Evolutionary conservation across 2,113 vertebrate genomes (phyloP).

Genomic region (Murina feae): DNA sequence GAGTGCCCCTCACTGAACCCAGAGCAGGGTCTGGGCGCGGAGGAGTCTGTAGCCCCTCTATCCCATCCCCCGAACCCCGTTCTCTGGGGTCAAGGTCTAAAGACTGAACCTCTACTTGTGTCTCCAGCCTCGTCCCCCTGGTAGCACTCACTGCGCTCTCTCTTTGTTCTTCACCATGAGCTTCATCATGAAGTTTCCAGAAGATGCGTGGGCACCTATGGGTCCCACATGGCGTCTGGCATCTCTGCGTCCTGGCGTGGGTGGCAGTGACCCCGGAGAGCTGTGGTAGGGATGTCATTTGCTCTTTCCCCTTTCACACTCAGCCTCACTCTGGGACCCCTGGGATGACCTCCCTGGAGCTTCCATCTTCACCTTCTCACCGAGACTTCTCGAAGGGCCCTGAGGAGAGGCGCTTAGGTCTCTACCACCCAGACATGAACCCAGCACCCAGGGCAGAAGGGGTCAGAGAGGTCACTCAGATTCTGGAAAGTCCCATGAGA

Average conservation of each 20-base stretch:
- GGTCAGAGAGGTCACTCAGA: too few relatives aligned
- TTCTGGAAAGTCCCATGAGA: background rate
- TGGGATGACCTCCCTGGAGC: too few relatives aligned
- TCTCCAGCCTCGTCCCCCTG: too few relatives aligned
- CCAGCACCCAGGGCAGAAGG: background rate
- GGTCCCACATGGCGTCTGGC: background rate
- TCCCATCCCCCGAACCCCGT: rapidly evolving
- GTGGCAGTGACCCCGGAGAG: background rate
- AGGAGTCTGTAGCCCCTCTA: background rate
- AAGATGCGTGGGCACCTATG: background rate
- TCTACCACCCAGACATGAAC: background rate
- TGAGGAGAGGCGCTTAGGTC: background rate
- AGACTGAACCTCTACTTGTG: background rate
- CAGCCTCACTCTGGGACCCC: background rate
- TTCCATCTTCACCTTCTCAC: background rate
- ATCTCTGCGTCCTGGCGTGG: background rate
- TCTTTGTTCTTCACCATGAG: background rate
- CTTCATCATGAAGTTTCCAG: background rate
- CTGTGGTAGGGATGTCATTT: background rate
- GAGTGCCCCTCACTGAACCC: background rate
- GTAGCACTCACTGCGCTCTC: background rate
- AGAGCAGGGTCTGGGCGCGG: background rate
- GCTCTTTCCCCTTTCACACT: background rate
- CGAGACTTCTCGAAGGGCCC: background rate
- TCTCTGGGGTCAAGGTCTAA: background rate